A percentile compares a stretch with the other conserved stretches of the same genome.
phyloP scores from a whole-genome alignment of 2,888 invertebrate genomes.

The Opisthograptis luteolata region DNA sequence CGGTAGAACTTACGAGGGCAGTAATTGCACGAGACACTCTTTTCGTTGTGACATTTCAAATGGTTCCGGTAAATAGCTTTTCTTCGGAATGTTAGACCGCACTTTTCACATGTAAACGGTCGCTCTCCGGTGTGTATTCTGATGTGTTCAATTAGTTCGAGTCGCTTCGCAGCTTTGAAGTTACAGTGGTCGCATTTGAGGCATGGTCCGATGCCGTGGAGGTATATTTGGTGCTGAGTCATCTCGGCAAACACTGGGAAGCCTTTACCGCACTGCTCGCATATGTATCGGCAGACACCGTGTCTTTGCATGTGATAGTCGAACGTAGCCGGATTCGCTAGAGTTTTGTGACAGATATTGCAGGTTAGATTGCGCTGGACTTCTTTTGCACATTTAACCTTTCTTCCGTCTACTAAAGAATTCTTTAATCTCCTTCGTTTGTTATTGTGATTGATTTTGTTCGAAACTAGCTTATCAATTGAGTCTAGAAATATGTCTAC shows the following conservation, averaged over 20 bases:
- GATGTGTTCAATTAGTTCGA: conserved; percentile 65
- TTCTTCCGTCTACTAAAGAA: conserved; percentile 11
- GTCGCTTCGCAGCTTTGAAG: conserved; percentile 62
- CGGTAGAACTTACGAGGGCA: conserved; percentile 67
- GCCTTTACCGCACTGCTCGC: conserved; percentile 72
- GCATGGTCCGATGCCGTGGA: conserved; percentile 63
- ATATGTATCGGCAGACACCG: conserved; percentile 62
- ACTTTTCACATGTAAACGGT: conserved; percentile 73
- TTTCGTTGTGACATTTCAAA: conserved; percentile 67
- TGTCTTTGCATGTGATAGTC: conserved; percentile 70
- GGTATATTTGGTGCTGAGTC: conserved; percentile 59
- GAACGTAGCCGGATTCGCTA: conserved; percentile 60
- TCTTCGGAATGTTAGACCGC: conserved; percentile 71
- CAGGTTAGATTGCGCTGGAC: conserved; percentile 54
- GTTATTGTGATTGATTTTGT: conserved; percentile 13
- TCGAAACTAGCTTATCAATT: conserved; percentile 27
- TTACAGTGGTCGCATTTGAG: conserved; percentile 64
- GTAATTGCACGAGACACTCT: conserved; percentile 60
- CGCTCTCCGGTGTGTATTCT: conserved; percentile 71
- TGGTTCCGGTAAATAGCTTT: conserved; percentile 71
- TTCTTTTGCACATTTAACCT: conserved; percentile 8
- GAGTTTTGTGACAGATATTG: conserved; percentile 57
- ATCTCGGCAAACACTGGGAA: conserved; percentile 58
- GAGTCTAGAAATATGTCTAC: conserved; percentile 26
- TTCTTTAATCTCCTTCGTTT: conserved; percentile 9